Percentiles rank a stretch among this genome's conserved stretches.
Conservation (phyloP, 2,797 vertebrate genomes). For the Cygnus olor region DNA sequence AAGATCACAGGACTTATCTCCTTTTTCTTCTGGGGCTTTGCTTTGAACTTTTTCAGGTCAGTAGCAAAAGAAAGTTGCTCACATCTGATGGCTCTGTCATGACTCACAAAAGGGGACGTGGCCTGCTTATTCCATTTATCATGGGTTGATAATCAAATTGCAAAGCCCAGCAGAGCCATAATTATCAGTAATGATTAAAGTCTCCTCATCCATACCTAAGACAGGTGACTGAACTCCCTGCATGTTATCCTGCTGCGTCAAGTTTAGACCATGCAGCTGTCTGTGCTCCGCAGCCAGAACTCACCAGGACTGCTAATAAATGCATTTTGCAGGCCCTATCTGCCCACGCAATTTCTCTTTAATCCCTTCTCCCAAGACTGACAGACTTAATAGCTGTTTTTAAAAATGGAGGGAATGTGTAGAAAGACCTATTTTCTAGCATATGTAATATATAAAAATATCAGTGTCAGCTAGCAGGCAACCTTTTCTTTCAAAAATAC, state of each 20-base stretch:
- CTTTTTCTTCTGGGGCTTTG: background rate
- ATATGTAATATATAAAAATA: background rate
- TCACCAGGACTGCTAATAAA: background rate
- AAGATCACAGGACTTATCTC: background rate
- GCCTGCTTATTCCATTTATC: background rate
- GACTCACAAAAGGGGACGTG: background rate
- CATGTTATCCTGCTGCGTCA: background rate
- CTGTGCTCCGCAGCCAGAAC: background rate
- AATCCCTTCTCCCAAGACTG: background rate
- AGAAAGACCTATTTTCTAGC: slow-evolving; percentile 1
- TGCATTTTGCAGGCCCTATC: background rate
- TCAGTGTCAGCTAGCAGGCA: background rate
- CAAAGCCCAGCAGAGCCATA: background rate
- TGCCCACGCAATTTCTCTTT: background rate
- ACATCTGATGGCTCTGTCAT: background rate
- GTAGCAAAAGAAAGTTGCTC: background rate
- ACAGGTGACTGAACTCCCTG: background rate
- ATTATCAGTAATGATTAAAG: background rate
- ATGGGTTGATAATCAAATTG: background rate
- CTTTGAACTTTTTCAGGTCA: background rate
- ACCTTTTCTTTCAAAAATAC: background rate
- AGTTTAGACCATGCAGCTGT: background rate
- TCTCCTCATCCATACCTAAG: background rate
- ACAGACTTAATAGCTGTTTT: background rate
- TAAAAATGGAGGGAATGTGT: background rate